Percentiles rank a stretch among this genome's conserved stretches.
Conservation (phyloP, 1,140 invertebrate species). For the Teleopsis dalmanni region DNA sequence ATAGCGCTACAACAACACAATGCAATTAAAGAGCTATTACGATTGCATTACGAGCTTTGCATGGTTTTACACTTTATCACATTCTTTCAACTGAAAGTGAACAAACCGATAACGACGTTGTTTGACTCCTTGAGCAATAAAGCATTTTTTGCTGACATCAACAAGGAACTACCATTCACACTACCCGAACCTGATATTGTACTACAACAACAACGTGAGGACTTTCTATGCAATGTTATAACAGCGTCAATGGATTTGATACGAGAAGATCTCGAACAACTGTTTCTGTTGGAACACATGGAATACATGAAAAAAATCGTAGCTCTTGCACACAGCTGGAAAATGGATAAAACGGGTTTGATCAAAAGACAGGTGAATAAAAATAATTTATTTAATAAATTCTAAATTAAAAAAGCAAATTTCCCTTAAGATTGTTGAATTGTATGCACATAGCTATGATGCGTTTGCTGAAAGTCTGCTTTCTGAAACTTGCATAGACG, state of each 20-base stretch:
- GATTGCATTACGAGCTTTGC: conserved; percentile 70
- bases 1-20: conserved; percentile 67
- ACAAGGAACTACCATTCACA: conserved; percentile 41
- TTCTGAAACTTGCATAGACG: conserved; percentile 55
- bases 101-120: conserved; percentile 64
- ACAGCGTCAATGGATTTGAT: conserved; percentile 55
- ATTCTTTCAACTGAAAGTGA: conserved; percentile 65
- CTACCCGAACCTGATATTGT: conserved; percentile 46
- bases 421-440: conserved; percentile 52
- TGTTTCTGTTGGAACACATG: conserved; percentile 53
- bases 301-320: conserved; percentile 64
- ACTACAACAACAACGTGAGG: conserved; percentile 49
- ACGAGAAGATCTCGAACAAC: conserved; percentile 48
- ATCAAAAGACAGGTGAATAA: conserved; percentile 52
- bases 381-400: background rate
- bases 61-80: conserved; percentile 70
- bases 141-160: conserved; percentile 49
- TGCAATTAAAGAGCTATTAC: conserved; percentile 66
- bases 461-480: conserved; percentile 66
- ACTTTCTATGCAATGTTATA: conserved; percentile 59
- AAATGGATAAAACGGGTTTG: conserved; percentile 52
- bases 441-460: conserved; percentile 72
- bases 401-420: background rate
- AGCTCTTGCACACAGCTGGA: conserved; percentile 69
- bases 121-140: conserved; percentile 61